These are phyloP conservation scores for Pandion haliaetus DNA, from an alignment of 2,113 vertebrate species.

Conservation along the genomic window DNA sequence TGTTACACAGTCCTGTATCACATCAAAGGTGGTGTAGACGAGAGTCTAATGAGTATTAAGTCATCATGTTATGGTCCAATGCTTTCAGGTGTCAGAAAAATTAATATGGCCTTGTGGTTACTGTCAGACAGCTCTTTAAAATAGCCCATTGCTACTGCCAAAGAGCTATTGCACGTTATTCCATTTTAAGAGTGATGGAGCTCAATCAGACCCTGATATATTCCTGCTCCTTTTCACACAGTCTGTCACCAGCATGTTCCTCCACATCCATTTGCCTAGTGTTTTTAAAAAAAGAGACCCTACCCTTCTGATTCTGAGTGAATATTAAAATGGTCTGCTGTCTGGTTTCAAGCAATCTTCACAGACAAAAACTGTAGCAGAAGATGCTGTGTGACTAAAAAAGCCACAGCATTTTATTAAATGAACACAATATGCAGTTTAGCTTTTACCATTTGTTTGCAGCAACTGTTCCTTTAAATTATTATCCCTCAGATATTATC, in stretches of 20 bases:
- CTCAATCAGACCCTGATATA: neutral
- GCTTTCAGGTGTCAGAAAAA: slow-evolving; percentile 2
- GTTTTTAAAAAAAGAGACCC: neutral
- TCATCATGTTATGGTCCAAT: neutral
- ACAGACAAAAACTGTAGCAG: neutral
- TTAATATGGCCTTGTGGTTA: neutral
- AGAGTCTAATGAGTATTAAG: neutral
- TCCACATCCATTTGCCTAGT: neutral
- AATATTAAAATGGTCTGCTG: neutral
- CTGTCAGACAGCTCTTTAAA: neutral
- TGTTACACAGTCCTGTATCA: neutral
- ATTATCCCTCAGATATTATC: neutral
- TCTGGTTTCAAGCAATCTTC: neutral
- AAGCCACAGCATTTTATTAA: neutral
- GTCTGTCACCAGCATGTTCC: neutral
- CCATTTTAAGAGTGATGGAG: neutral
- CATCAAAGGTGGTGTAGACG: neutral
- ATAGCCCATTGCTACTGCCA: neutral
- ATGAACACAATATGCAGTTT: neutral
- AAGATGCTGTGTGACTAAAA: neutral
- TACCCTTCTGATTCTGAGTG: neutral
- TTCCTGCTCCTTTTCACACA: neutral
- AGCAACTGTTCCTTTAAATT: neutral
- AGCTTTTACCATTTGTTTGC: neutral
- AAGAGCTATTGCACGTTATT: neutral